Conservation (phyloP, 2,797 vertebrate species). For the Pseudochaenichthys georgianus region DNA sequence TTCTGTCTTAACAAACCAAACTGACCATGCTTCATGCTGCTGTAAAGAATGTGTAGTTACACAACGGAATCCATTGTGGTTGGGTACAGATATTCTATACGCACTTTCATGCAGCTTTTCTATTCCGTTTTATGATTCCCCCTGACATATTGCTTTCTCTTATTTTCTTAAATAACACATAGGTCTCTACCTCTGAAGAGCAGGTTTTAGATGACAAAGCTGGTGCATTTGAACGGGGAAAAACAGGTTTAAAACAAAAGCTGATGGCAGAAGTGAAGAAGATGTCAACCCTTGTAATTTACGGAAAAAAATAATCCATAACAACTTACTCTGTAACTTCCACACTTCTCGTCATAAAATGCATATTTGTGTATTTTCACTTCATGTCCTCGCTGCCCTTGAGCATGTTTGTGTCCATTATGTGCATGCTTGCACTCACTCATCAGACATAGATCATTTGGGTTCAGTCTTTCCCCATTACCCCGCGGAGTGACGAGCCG, state of each 20-base stretch:
- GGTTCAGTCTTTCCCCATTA: slow-evolving; percentile 69
- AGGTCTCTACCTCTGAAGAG: slow-evolving; percentile 35
- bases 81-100: slow-evolving; percentile 44
- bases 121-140: slow-evolving; percentile 50
- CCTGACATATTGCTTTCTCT: slow-evolving; percentile 37
- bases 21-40: slow-evolving; percentile 51
- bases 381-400: slow-evolving; percentile 56
- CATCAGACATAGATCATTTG: slow-evolving; percentile 70
- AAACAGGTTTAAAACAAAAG: slow-evolving; percentile 43
- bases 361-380: slow-evolving; percentile 20
- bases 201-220: slow-evolving; percentile 32
- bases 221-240: slow-evolving; percentile 22
- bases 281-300: slow-evolving; percentile 9
- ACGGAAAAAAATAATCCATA: not conserved
- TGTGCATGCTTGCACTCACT: slow-evolving; percentile 46
- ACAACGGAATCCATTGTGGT: slow-evolving; percentile 44
- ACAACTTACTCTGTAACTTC: slow-evolving; percentile 15
- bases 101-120: slow-evolving; percentile 31
- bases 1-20: slow-evolving; percentile 29
- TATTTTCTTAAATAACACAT: slow-evolving; percentile 64
- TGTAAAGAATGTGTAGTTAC: slow-evolving; percentile 39
- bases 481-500: slow-evolving; percentile 60
- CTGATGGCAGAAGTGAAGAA: not conserved
- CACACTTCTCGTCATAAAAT: not conserved
- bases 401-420: slow-evolving; percentile 51